Conservation (phyloP, 2,113 vertebrate species). For the Prietella phreatophila region DNA sequence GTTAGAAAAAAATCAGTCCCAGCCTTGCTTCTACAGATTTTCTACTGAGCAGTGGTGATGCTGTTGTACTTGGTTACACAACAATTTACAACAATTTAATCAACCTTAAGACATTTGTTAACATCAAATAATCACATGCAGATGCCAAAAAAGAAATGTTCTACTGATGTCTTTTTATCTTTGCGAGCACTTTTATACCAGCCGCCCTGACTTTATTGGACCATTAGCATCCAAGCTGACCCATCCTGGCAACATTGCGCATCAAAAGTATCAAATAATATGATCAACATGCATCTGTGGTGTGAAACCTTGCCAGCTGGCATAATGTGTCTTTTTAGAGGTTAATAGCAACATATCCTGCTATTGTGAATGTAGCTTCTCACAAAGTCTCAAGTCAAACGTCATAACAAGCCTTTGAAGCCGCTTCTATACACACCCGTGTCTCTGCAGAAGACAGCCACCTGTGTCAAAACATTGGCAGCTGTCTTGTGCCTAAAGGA, state of each 20-base stretch:
- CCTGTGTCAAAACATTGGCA: conserved; percentile 20
- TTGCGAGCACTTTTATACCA: background rate
- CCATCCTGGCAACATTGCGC: background rate
- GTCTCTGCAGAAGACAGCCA: conserved; percentile 11
- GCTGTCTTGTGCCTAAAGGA: conserved; percentile 18
- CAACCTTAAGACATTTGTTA: background rate
- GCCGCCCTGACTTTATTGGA: background rate
- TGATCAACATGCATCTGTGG: background rate
- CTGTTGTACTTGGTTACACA: background rate
- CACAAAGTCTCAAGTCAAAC: conserved; percentile 7
- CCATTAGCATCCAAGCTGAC: background rate
- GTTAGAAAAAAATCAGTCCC: background rate
- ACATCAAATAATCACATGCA: background rate
- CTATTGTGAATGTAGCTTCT: conserved; percentile 1
- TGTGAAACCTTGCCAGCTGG: background rate
- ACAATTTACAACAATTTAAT: background rate
- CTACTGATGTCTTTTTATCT: background rate
- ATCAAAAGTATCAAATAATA: background rate
- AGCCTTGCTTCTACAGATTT: background rate
- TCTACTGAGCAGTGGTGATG: background rate
- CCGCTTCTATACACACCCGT: background rate
- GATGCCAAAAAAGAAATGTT: background rate
- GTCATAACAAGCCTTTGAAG: conserved; percentile 8
- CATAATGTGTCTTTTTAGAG: background rate
- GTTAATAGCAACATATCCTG: conserved; percentile 3